phyloP scores from a whole-genome alignment of 92 coral and sea anemone genomes.

The Palythoa caribaeorum region DNA sequence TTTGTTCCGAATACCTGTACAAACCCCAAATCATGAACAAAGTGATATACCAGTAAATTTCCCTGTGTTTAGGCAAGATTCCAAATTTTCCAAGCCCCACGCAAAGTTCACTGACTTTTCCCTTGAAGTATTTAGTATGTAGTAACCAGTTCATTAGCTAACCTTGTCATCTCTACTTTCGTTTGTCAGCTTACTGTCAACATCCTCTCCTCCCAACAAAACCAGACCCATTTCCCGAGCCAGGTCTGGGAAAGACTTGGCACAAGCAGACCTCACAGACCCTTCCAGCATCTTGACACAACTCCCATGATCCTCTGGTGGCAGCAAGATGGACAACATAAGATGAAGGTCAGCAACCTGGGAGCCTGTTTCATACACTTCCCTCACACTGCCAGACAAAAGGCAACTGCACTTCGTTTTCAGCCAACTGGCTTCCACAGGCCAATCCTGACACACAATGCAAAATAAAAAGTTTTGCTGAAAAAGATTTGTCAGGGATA shows the following conservation, averaged over 20 bases:
- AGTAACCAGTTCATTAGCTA: conserved; percentile 1
- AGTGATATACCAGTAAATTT: too few species aligned
- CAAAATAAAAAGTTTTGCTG: too few species aligned
- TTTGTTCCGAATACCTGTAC: too few species aligned
- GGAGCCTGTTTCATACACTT: conserved; percentile 98
- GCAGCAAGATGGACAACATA: conserved; percentile 74
- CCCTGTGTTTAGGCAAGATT: too few species aligned
- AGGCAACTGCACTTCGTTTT: conserved; percentile 78
- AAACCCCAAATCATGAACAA: too few species aligned
- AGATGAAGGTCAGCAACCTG: conserved; percentile 95
- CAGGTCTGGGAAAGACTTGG: conserved; percentile 89
- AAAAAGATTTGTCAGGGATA: not conserved
- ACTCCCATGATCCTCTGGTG: conserved; percentile 40
- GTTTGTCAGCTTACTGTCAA: conserved; percentile 65
- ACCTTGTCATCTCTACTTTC: conserved; percentile 86
- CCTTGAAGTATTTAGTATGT: not conserved
- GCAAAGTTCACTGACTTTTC: too few species aligned
- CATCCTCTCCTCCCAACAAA: conserved; percentile 60
- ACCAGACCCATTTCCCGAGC: conserved; percentile 98
- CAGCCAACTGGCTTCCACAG: conserved; percentile 92
- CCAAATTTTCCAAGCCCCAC: too few species aligned
- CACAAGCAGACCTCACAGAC: conserved; percentile 72
- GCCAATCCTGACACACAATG: conserved; percentile 89
- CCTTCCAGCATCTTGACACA: conserved; percentile 70
- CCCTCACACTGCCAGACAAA: conserved; percentile 90